Evolutionary conservation across 1,140 invertebrate genomes (phyloP).

Genomic region (Aphidius gifuensis): DNA sequence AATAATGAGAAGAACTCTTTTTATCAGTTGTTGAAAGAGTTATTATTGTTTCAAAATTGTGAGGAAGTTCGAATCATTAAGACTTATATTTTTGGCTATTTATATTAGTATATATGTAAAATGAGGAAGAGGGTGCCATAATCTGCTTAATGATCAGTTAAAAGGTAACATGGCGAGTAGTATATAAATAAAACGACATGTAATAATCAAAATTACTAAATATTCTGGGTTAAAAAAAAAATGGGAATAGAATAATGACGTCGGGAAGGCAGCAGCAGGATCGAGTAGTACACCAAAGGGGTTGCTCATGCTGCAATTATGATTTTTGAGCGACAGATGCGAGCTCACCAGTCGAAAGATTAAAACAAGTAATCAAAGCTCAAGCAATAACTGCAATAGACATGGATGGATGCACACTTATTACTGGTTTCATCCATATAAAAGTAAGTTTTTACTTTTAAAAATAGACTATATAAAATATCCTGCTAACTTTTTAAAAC

Average conservation of each 20-base stretch:
- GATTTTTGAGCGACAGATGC: conserved; percentile 57
- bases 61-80: no score
- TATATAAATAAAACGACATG: neutral
- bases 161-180: conserved; percentile 24
- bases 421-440: neutral
- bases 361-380: conserved; percentile 58
- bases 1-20: no score
- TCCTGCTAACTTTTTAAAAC: no score
- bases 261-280: neutral
- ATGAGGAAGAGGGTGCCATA: no score
- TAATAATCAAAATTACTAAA: neutral
- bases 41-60: no score
- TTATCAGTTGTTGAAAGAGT: no score
- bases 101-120: no score
- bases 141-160: conserved; percentile 28
- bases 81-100: no score
- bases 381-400: conserved; percentile 39
- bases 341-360: conserved; percentile 55
- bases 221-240: conserved; percentile 16
- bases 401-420: conserved; percentile 43
- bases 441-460: no score
- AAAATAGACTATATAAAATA: no score
- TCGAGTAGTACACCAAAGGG: conserved; percentile 19
- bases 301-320: conserved; percentile 48
- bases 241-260: neutral